These are phyloP conservation scores for Uria lomvia DNA, from an alignment of 2,113 vertebrate genomes.

Conservation along the genomic window DNA sequence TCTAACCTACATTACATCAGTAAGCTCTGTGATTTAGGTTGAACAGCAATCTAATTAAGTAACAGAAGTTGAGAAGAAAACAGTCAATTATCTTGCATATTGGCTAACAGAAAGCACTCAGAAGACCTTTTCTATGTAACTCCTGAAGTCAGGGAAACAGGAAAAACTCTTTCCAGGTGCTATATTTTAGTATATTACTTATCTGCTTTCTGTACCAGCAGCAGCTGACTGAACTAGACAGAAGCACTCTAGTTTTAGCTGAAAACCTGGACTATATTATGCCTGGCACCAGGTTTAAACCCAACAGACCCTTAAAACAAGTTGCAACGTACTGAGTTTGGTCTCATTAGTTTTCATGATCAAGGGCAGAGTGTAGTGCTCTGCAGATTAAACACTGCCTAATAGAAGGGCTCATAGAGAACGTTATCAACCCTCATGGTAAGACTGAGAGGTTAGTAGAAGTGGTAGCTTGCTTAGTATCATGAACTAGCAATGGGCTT, in stretches of 20 bases:
- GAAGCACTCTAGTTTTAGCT: neutral
- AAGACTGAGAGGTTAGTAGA: neutral
- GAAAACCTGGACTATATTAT: neutral
- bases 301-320: neutral
- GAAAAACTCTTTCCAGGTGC: neutral
- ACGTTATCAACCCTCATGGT: fast-evolving
- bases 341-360: neutral
- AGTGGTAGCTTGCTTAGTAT: neutral
- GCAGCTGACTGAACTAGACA: neutral
- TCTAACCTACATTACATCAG: neutral
- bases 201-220: neutral
- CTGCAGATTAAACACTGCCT: fast-evolving
- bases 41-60: fast-evolving
- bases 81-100: neutral
- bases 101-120: neutral
- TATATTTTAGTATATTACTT: neutral
- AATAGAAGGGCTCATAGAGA: neutral
- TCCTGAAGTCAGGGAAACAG: neutral
- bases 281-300: neutral
- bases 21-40: neutral
- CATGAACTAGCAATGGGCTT: neutral
- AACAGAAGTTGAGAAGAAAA: neutral
- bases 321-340: fast-evolving
- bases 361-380: fast-evolving
- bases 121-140: neutral